phyloP scores from a whole-genome alignment of 2,797 vertebrate genomes.

The Bryconaethiops microstoma region DNA sequence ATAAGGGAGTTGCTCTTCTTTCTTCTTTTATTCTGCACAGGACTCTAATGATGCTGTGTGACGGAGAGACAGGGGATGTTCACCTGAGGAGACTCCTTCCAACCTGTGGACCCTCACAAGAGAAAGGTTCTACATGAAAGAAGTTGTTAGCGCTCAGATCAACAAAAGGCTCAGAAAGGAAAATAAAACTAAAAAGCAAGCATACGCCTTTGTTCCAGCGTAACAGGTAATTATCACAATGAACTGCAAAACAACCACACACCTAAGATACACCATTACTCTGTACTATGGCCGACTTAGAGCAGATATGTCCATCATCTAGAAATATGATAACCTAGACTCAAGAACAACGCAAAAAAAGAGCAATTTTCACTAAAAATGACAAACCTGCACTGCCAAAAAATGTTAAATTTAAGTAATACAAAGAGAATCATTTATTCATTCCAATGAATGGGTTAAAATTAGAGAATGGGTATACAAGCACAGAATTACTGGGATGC shows the following conservation, averaged over 20 bases:
- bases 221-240: neutral
- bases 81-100: slow-evolving; percentile 13
- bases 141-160: slow-evolving; percentile 18
- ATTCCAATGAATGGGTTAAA: slow-evolving; percentile 60
- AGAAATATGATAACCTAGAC: neutral
- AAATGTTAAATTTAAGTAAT: slow-evolving; percentile 24
- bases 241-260: neutral
- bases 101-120: neutral
- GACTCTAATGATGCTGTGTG: slow-evolving; percentile 42
- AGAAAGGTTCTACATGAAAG: slow-evolving; percentile 1
- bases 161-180: neutral
- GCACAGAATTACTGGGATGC: slow-evolving; percentile 48
- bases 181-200: neutral
- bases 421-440: slow-evolving; percentile 63
- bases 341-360: too few species aligned
- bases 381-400: neutral
- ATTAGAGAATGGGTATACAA: slow-evolving; percentile 54
- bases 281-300: neutral
- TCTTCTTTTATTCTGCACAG: neutral
- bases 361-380: too few species aligned
- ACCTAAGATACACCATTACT: neutral
- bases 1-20: neutral
- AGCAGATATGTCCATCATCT: neutral
- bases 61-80: neutral
- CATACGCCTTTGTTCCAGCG: too few species aligned